Percentiles rank a stretch among this genome's conserved stretches.
These are phyloP conservation scores for Cynopterus brachyotis DNA, from an alignment of 2,113 vertebrate genomes.

Conservation along the genomic window DNA sequence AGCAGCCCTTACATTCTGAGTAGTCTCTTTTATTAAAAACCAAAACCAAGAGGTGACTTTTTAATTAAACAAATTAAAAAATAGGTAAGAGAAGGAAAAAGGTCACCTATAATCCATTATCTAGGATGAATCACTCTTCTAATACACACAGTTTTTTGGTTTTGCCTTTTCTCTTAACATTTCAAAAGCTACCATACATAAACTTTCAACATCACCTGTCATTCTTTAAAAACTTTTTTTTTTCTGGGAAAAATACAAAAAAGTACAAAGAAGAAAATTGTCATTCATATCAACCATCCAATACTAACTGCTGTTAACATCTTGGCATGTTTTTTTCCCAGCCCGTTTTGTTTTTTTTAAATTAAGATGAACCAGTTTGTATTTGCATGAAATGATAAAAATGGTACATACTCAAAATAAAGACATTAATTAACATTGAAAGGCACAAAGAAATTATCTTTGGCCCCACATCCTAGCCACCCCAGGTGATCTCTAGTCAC, in stretches of 20 bases:
- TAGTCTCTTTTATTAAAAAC: not conserved
- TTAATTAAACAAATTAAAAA: not conserved
- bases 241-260: not conserved
- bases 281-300: not conserved
- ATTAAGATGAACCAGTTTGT: not conserved
- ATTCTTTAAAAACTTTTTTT: no score
- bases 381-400: constrained; percentile 5
- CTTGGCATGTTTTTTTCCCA: not conserved
- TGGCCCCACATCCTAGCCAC: not conserved
- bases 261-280: not conserved
- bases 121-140: not conserved
- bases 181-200: not conserved
- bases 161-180: not conserved
- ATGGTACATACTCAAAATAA: not conserved
- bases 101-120: no score
- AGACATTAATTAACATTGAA: not conserved
- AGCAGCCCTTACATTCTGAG: not conserved
- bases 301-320: not conserved
- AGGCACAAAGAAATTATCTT: not conserved
- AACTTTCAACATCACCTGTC: not conserved
- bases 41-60: not conserved
- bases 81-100: not conserved
- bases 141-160: fast-evolving
- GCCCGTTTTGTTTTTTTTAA: not conserved
- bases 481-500: not conserved